These are phyloP conservation scores for Varecia variegata DNA, from an alignment of 2,797 vertebrate genomes.

Conservation along the genomic window DNA sequence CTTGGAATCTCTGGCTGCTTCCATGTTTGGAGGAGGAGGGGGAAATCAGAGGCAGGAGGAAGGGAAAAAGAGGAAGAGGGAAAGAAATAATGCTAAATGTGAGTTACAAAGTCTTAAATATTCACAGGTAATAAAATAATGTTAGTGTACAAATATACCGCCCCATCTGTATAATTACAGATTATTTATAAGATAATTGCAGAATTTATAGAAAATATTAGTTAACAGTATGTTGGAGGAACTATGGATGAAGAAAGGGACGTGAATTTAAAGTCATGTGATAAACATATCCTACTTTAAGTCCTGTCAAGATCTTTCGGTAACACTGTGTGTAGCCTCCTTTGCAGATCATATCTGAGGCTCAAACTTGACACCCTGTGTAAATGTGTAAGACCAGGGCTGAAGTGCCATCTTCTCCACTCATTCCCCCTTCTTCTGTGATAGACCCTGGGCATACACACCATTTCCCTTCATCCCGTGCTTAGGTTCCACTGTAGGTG, in stretches of 20 bases:
- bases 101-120: not conserved
- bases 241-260: not conserved
- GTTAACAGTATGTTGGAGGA: not conserved
- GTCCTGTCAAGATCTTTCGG: not conserved
- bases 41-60: rapidly evolving
- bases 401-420: not conserved
- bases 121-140: not conserved
- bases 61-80: not conserved
- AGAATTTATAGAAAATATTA: not conserved
- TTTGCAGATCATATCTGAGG: not conserved
- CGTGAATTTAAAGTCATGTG: not conserved
- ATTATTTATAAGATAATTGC: not conserved
- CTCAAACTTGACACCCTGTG: not conserved
- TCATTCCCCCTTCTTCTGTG: not conserved
- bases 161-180: not conserved
- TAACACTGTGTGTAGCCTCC: not conserved
- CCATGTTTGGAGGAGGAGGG: not conserved
- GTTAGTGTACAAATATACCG: not conserved
- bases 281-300: not conserved
- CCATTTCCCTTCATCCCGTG: not conserved
- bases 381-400: not conserved
- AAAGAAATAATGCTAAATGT: not conserved
- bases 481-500: not conserved
- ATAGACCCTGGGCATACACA: not conserved
- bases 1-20: not conserved